Conservation (phyloP, 2,113 vertebrate species). For the Halichoerus grypus region DNA sequence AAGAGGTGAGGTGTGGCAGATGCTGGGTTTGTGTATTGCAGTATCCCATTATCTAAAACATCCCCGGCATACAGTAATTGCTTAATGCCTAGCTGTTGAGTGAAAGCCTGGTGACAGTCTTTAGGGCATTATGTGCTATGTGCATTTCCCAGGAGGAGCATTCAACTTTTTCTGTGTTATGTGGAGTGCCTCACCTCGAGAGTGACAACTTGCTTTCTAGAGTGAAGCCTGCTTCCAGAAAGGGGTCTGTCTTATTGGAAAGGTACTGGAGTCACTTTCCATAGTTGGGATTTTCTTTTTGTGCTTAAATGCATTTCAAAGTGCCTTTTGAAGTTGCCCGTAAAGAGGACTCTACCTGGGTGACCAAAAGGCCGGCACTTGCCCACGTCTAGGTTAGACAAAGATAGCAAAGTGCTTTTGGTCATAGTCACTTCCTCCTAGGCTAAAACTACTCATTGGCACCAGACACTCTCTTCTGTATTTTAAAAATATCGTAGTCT, state of each 20-base stretch:
- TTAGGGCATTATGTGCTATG: background rate
- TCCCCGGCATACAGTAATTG: background rate
- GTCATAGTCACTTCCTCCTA: background rate
- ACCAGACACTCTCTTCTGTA: background rate
- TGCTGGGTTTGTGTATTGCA: background rate
- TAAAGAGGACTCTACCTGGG: background rate
- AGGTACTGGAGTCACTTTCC: background rate
- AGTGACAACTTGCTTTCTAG: background rate
- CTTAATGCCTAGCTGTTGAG: background rate
- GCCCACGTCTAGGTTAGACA: constrained; percentile 19
- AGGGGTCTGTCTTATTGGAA: background rate
- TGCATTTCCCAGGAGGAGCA: background rate
- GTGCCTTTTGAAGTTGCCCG: background rate
- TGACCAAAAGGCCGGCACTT: background rate
- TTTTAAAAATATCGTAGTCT: constrained; percentile 41
- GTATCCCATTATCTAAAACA: background rate
- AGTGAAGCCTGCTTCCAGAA: background rate
- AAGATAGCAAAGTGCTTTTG: constrained; percentile 43
- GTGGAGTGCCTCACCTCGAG: background rate
- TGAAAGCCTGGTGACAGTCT: background rate
- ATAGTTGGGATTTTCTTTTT: constrained; percentile 30
- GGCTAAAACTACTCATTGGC: background rate
- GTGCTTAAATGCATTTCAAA: constrained; percentile 1
- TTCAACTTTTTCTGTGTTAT: background rate
- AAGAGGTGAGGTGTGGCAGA: constrained; percentile 55